Evolutionary conservation across 2,797 vertebrate genomes (phyloP).

Genomic region (Catamblyrhynchus diadema): DNA sequence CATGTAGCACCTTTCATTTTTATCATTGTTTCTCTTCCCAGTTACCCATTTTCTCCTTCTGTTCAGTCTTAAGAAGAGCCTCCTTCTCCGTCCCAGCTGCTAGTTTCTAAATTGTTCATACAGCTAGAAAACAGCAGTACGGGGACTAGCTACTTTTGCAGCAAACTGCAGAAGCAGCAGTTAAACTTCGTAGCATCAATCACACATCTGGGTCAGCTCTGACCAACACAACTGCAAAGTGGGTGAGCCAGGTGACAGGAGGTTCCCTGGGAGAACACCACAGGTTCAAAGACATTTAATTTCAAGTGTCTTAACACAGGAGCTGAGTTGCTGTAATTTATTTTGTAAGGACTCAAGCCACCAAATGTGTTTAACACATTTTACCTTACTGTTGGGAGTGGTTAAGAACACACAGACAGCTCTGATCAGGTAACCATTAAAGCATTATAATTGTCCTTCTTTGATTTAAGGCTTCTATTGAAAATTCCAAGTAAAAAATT

Average conservation of each 20-base stretch:
- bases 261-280: background rate
- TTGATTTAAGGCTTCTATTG: background rate
- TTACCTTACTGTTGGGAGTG: background rate
- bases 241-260: background rate
- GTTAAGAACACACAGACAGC: background rate
- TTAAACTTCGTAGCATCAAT: background rate
- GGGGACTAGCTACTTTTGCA: background rate
- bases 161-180: background rate
- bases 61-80: background rate
- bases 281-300: background rate
- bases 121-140: accelerated
- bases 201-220: background rate
- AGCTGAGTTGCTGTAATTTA: background rate
- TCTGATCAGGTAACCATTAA: background rate
- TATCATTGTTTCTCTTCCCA: background rate
- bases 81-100: background rate
- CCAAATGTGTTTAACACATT: background rate
- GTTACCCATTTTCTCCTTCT: background rate
- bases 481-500: background rate
- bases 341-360: background rate
- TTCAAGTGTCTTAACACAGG: background rate
- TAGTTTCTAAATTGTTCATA: background rate
- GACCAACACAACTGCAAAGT: background rate
- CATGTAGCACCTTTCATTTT: background rate
- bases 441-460: background rate